Evolutionary conservation across 2,113 vertebrate species (phyloP).

Genomic region (Pan troglodytes): DNA sequence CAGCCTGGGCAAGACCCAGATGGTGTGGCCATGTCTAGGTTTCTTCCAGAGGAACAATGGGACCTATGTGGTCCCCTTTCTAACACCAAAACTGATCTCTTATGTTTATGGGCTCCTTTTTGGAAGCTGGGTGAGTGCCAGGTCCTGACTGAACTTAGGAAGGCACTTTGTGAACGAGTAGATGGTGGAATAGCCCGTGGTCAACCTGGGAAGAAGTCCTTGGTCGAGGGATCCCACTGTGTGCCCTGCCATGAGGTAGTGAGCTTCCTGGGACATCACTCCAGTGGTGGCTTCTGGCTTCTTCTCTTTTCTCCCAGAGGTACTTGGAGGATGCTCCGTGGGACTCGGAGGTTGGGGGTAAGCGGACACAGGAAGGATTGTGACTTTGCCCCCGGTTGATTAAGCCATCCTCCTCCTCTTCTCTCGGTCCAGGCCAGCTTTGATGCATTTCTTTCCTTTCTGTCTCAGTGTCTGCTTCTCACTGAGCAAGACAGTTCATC

Average conservation of each 20-base stretch:
- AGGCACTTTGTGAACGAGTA: not conserved
- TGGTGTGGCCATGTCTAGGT: not conserved
- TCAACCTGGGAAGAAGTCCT: not conserved
- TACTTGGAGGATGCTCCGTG: not conserved
- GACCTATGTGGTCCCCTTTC: not conserved
- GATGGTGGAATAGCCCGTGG: rapidly evolving
- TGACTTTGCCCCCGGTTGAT: not conserved
- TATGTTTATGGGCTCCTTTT: not conserved
- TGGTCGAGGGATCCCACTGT: rapidly evolving
- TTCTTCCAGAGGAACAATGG: not conserved
- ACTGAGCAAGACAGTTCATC: constrained; percentile 68
- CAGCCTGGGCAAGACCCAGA: not conserved
- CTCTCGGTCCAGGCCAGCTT: not conserved
- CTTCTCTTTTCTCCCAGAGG: not conserved
- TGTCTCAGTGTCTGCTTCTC: not conserved
- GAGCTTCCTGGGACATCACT: not conserved
- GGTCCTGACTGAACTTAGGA: not conserved
- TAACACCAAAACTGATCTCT: not conserved
- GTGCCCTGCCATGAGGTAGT: not conserved
- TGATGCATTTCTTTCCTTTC: constrained; percentile 11
- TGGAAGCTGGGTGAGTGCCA: not conserved
- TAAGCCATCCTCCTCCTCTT: not conserved
- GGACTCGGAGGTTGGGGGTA: not conserved
- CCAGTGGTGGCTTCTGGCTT: not conserved
- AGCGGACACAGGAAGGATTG: not conserved